Conservation (phyloP, 1,140 invertebrate species). For the Steinernema khuongi region DNA sequence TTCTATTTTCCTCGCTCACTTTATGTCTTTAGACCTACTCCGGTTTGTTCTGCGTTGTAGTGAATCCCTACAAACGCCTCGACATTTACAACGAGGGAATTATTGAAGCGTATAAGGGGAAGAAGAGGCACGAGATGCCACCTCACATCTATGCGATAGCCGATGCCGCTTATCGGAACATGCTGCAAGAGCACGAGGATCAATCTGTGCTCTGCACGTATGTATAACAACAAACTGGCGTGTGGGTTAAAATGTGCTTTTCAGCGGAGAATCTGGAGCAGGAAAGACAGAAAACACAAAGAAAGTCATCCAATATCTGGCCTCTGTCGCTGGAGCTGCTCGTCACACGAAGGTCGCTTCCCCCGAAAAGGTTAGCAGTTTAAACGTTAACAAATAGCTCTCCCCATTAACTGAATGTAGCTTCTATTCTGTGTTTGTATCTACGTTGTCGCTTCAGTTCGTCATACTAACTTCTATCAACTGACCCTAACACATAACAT, state of each 20-base stretch:
- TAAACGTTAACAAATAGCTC: not conserved
- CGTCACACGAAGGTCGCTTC: conserved; percentile 25
- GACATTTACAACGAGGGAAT: conserved; percentile 95
- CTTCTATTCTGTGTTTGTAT: no score
- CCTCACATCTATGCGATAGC: conserved; percentile 99
- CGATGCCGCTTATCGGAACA: conserved; percentile 92
- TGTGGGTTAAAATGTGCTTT: not conserved
- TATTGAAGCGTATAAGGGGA: conserved; percentile 98
- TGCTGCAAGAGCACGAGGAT: conserved; percentile 99
- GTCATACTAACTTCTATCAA: not conserved
- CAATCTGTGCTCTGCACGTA: conserved; percentile 94
- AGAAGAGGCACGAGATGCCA: conserved; percentile 96
- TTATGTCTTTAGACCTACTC: conserved; percentile 97
- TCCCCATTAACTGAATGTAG: no score
- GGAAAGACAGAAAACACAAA: conserved; percentile 99
- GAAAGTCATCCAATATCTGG: conserved; percentile 98
- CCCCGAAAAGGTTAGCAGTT: conserved; percentile 33
- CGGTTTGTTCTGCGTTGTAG: conserved; percentile 95
- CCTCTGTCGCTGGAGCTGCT: conserved; percentile 68
- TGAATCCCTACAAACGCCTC: conserved; percentile 96
- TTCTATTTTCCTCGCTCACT: conserved; percentile 36
- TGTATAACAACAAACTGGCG: not conserved
- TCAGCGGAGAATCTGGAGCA: conserved; percentile 88
- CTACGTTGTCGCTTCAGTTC: no score
- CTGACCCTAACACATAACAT: conserved; percentile 29